phyloP scores from a whole-genome alignment of 1,140 invertebrate genomes.

The Drosophila pachea region DNA sequence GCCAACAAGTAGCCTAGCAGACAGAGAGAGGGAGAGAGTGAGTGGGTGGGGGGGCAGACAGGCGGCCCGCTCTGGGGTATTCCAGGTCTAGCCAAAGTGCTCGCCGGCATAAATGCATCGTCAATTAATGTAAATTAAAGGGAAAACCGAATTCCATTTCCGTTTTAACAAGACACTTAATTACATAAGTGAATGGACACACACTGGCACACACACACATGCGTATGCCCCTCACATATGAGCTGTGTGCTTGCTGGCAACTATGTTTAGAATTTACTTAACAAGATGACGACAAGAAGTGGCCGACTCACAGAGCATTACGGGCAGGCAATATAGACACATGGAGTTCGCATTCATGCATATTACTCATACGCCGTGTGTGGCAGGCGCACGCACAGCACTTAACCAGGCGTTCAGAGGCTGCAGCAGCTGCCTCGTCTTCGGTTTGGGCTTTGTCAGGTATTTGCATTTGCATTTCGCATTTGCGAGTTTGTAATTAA shows the following conservation, averaged over 20 bases:
- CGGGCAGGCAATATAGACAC: constrained; percentile 33
- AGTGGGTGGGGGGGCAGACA: background rate
- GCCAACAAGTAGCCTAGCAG: constrained; percentile 22
- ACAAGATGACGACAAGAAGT: constrained; percentile 37
- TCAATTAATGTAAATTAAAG: constrained; percentile 76
- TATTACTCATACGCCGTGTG: constrained; percentile 66
- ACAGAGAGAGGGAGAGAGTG: background rate
- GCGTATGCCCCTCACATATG: constrained; percentile 3
- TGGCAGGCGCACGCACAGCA: constrained; percentile 13
- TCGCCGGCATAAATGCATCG: constrained; percentile 56
- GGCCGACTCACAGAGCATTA: constrained; percentile 31
- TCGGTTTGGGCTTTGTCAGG: constrained; percentile 45
- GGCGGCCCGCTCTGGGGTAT: background rate
- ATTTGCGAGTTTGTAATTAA: constrained; percentile 75
- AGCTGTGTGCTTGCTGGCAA: constrained; percentile 21
- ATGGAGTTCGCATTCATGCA: constrained; percentile 55
- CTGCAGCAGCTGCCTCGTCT: constrained; percentile 16
- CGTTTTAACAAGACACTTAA: constrained; percentile 70
- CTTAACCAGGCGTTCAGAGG: constrained; percentile 55
- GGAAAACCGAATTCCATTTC: constrained; percentile 74
- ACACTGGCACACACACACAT: constrained; percentile 18
- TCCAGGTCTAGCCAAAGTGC: constrained; percentile 22
- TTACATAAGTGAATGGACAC: constrained; percentile 61
- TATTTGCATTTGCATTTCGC: constrained; percentile 53
- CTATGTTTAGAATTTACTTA: constrained; percentile 50